phyloP scores from a whole-genome alignment of 2,113 vertebrate genomes.

The Solea solea region DNA sequence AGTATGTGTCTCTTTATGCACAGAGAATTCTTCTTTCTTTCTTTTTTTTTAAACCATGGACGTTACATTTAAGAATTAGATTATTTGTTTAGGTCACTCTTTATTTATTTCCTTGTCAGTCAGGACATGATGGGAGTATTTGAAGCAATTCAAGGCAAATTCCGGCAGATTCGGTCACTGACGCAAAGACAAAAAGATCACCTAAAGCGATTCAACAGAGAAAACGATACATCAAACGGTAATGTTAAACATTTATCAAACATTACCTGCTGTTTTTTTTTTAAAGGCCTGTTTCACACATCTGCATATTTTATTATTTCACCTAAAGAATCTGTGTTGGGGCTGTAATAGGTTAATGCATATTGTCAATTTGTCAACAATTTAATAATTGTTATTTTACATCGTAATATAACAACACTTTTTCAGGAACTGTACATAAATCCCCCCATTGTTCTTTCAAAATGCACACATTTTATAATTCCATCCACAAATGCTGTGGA shows the following conservation, averaged over 20 bases:
- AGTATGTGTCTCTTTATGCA: conserved; percentile 66
- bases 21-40: neutral
- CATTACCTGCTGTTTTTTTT: conserved; percentile 8
- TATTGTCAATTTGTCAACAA: conserved; percentile 5
- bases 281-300: conserved; percentile 1
- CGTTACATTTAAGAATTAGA: conserved; percentile 6
- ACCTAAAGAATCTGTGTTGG: conserved; percentile 43
- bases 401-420: conserved; percentile 56
- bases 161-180: conserved; percentile 89
- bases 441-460: conserved; percentile 28
- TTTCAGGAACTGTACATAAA: conserved; percentile 24
- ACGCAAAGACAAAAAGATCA: conserved; percentile 92
- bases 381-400: conserved; percentile 25
- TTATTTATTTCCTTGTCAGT: conserved; percentile 79
- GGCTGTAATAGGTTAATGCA: conserved; percentile 44
- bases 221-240: conserved; percentile 87
- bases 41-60: neutral
- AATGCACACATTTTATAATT: conserved; percentile 36
- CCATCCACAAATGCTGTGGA: conserved; percentile 33
- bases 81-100: neutral
- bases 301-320: conserved; percentile 29
- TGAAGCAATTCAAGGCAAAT: conserved; percentile 92
- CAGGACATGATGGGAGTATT: conserved; percentile 87
- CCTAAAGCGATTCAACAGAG: conserved; percentile 89
- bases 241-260: conserved; percentile 64